Base-by-base conservation (phyloP, 2,113 vertebrate genomes). In the Rhineura floridana region DNA sequence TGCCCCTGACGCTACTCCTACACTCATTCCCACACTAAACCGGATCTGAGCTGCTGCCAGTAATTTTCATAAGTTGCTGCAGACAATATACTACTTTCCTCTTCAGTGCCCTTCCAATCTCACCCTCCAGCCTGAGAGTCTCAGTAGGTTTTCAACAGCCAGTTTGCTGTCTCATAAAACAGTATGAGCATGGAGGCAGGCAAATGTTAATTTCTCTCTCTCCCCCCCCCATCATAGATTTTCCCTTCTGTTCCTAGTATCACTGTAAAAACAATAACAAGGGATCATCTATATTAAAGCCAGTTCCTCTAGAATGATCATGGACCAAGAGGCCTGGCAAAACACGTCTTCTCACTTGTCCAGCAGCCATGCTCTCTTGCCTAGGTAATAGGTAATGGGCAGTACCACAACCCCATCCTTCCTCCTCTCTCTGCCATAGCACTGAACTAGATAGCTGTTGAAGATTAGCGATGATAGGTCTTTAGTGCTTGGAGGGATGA, bases 1-100 rank as follows among this genome's bases (percentile, higher is more conserved):
- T 80, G 42, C 82, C 78, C 84, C 44, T n/a, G 3, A 84, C 89
- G 89, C 42, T 30, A 93, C 93, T 91, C 93, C 90, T 92, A 88
- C 87, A 36, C 88, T 48, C 3, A 0, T 17, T 90, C 75, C 44
- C 2, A 0, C 84, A 88, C 62, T 89, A 72, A 91, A n/a, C 84
- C 21, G 0, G 87, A 86, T 85, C 73, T 91, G 85, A 94, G 87
- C 86, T 92, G 89, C n/a, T 67, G 93, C 63, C 23, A 21, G 63
- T 72, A 89, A 55, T 91, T 92, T 92, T 92, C 89, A 78, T 90
- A 73, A 88, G 67, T 46, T 88, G 76, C 83, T 72, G 84, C 88
- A 88, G 92, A 84, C 81, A n/a, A 62, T 65, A 88, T 92, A 79
- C 55, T 59, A 59, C 50, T 79, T 73, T 80, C 21, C 75, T 84